Conservation (phyloP, 2,113 vertebrate genomes). For the Mormoops blainvillei region DNA sequence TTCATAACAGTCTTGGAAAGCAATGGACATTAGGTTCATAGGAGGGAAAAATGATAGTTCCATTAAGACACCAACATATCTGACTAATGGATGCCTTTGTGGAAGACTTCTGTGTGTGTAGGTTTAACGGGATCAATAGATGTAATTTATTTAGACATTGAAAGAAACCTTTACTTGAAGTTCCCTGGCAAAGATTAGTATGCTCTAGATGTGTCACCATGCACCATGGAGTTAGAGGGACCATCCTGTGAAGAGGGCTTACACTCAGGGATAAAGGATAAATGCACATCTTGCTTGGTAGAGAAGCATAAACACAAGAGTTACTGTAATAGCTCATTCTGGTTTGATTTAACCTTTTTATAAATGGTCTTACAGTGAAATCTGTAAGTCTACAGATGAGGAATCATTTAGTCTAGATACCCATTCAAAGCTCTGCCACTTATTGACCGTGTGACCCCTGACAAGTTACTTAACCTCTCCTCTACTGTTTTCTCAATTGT, state of each 20-base stretch:
- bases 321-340: conserved; percentile 53
- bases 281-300: not conserved
- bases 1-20: not conserved
- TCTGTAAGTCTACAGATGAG: not conserved
- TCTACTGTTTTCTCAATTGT: conserved; percentile 29
- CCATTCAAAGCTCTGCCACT: conserved; percentile 8
- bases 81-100: conserved; percentile 48
- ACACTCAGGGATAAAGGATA: conserved; percentile 14
- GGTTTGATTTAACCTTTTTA: conserved; percentile 37
- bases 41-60: conserved; percentile 15
- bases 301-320: not conserved
- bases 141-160: conserved; percentile 46
- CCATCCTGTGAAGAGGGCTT: conserved; percentile 41
- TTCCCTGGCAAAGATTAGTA: conserved; percentile 39
- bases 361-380: conserved; percentile 12
- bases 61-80: conserved; percentile 19
- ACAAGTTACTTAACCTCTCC: conserved; percentile 40
- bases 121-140: conserved; percentile 38
- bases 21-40: not conserved
- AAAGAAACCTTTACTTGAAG: conserved; percentile 36
- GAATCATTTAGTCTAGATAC: conserved; percentile 21
- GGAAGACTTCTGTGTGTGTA: conserved; percentile 32
- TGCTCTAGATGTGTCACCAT: conserved; percentile 7
- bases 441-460: conserved; percentile 27
- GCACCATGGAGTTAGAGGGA: not conserved